Evolutionary conservation across 2,113 vertebrate genomes (phyloP).

Genomic region (Saccopteryx leptura): DNA sequence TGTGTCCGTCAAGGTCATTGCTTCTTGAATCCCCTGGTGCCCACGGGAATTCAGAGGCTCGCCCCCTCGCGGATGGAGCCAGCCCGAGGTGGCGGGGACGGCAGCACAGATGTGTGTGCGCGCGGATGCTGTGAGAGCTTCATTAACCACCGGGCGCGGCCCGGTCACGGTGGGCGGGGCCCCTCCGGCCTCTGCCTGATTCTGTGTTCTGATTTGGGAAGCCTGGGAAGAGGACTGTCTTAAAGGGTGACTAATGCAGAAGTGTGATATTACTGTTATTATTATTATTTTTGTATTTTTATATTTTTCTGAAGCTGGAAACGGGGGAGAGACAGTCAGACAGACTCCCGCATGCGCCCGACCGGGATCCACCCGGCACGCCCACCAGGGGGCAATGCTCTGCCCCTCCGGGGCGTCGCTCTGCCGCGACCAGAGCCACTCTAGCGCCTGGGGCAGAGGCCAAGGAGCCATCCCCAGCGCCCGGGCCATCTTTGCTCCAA

Average conservation of each 20-base stretch:
- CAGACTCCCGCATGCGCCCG: too few relatives aligned
- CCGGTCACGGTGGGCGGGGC: not conserved
- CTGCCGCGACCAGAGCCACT: too few relatives aligned
- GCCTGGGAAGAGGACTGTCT: not conserved
- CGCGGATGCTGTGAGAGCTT: constrained; percentile 14
- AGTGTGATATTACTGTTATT: not conserved
- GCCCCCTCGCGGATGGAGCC: not conserved
- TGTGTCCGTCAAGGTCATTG: not conserved
- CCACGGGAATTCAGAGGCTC: not conserved
- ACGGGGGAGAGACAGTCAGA: too few relatives aligned
- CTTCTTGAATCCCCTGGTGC: not conserved
- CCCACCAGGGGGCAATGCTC: too few relatives aligned
- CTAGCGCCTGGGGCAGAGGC: too few relatives aligned
- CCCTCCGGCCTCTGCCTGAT: not conserved
- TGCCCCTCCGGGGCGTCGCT: too few relatives aligned
- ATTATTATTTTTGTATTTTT: too few relatives aligned
- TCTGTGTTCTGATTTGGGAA: not conserved
- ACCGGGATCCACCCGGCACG: too few relatives aligned
- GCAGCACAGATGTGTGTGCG: not conserved
- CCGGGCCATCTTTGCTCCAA: too few relatives aligned
- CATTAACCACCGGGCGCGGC: not conserved
- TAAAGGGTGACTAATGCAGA: not conserved
- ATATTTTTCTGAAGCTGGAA: too few relatives aligned
- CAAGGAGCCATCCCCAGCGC: too few relatives aligned
- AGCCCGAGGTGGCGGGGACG: not conserved